Evolutionary conservation across 2,888 invertebrate genomes (phyloP).

Genomic region (Pseudococcus longispinus): DNA sequence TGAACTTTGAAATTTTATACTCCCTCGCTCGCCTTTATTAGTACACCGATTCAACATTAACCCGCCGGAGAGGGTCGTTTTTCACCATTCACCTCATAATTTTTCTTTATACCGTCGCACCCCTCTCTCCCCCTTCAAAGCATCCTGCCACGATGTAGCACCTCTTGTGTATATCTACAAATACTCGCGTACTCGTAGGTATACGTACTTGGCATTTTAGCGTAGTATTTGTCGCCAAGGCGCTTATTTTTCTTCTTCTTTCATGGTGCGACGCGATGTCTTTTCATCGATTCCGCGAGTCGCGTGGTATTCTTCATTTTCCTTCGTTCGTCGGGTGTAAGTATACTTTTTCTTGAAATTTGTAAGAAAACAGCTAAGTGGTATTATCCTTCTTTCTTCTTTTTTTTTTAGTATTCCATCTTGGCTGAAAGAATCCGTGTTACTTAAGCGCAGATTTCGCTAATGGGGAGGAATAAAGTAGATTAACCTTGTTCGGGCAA

Average conservation of each 20-base stretch:
- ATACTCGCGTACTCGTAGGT: background rate
- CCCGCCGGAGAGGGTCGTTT: conserved; percentile 49
- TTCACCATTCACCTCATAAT: conserved; percentile 51
- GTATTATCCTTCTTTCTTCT: background rate
- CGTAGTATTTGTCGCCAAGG: conserved; percentile 43
- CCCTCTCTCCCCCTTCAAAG: background rate
- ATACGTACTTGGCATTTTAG: background rate
- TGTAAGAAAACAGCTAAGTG: conserved; percentile 5
- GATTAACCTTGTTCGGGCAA: too few species aligned
- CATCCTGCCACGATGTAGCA: background rate
- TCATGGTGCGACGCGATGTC: background rate
- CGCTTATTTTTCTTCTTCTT: background rate
- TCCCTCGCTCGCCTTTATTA: conserved; percentile 55
- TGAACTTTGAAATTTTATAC: conserved; percentile 56
- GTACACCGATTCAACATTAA: conserved; percentile 55
- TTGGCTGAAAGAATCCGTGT: background rate
- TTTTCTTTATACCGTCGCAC: conserved; percentile 30
- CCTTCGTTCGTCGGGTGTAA: background rate
- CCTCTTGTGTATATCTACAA: background rate
- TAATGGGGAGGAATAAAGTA: too few species aligned
- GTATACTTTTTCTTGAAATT: background rate
- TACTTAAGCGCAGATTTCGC: too few species aligned
- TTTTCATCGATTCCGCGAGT: conserved; percentile 7
- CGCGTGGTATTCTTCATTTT: background rate
- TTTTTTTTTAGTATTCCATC: background rate